phyloP scores from a whole-genome alignment of 2,797 vertebrate genomes.

The Pangasius sanitwongsei region DNA sequence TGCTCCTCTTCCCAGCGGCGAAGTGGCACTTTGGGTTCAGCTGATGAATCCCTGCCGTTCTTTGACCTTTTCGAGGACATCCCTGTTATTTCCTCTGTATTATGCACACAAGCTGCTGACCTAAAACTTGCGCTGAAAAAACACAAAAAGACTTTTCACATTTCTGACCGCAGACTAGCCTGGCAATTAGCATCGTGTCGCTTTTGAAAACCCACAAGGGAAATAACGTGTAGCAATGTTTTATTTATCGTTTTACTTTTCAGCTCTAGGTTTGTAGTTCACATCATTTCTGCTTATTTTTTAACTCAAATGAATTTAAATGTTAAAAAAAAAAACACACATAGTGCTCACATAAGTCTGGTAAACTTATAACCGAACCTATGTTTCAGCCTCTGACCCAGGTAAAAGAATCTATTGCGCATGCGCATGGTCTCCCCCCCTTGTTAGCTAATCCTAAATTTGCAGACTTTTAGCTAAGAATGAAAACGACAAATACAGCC shows the following conservation, averaged over 20 bases:
- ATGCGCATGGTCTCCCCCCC: neutral
- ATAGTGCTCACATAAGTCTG: neutral
- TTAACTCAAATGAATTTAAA: neutral
- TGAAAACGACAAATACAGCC: neutral
- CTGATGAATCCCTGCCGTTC: too few relatives aligned
- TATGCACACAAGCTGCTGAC: neutral
- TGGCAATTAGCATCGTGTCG: neutral
- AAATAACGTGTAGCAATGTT: neutral
- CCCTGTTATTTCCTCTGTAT: neutral
- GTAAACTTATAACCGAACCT: too few relatives aligned
- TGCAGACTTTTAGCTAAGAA: too few relatives aligned
- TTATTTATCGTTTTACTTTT: neutral
- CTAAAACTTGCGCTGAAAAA: neutral
- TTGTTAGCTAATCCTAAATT: neutral
- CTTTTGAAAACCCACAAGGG: neutral
- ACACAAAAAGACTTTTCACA: neutral
- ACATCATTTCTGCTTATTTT: neutral
- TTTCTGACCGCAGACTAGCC: neutral
- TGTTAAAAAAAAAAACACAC: neutral
- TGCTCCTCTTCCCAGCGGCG: conserved; percentile 51
- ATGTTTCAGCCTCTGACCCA: neutral
- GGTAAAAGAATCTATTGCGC: neutral
- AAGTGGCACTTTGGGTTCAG: neutral
- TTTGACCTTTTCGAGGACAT: conserved; percentile 20
- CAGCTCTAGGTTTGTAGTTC: neutral